Percentiles rank a stretch among this genome's conserved stretches.
Conservation (phyloP, 2,888 invertebrate species). For the Lithophane socia region DNA sequence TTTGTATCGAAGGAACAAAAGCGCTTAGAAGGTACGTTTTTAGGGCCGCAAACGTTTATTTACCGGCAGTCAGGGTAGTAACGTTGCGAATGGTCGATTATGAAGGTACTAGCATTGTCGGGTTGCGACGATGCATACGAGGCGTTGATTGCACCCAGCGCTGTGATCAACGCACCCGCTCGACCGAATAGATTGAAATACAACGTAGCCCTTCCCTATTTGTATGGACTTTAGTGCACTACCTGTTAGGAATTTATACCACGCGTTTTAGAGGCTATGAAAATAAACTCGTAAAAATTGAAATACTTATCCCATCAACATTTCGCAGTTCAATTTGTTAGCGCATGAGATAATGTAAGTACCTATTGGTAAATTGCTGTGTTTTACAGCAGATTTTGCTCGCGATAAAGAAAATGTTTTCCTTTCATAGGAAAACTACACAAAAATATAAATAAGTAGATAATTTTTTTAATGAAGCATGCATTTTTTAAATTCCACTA, state of each 20-base stretch:
- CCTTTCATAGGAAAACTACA: neutral
- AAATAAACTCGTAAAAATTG: neutral
- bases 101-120: conserved; percentile 68
- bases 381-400: neutral
- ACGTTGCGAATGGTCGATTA: conserved; percentile 43
- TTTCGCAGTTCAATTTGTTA: neutral
- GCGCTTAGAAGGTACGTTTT: conserved; percentile 5
- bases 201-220: conserved; percentile 43
- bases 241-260: neutral
- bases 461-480: neutral
- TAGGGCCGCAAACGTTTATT: conserved; percentile 10
- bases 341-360: neutral
- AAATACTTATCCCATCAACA: neutral
- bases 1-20: conserved; percentile 9
- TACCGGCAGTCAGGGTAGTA: conserved; percentile 32
- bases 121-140: conserved; percentile 76
- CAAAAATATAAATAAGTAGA: neutral
- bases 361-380: neutral
- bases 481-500: neutral
- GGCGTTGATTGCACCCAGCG: conserved; percentile 74
- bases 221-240: conserved; percentile 18
- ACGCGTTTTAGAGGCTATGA: neutral
- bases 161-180: conserved; percentile 68
- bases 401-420: neutral
- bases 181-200: conserved; percentile 70